Percentiles rank a stretch among this genome's conserved stretches.
phyloP scores from a whole-genome alignment of 92 coral and sea anemone genomes.

The Pocillopora meandrina region DNA sequence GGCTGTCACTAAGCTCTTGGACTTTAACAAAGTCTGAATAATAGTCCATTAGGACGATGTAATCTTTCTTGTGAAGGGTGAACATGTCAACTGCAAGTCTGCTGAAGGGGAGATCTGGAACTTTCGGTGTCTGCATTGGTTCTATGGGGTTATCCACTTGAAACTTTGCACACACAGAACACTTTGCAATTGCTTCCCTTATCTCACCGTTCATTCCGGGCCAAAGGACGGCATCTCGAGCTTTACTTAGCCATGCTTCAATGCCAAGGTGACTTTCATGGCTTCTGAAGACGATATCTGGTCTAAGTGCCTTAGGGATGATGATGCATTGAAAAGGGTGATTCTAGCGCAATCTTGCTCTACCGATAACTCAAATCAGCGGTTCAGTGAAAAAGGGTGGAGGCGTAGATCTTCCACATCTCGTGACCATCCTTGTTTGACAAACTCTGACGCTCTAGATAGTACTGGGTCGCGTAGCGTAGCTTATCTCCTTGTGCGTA shows the following conservation, averaged over 20 bases:
- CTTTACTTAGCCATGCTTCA: constrained; percentile 50
- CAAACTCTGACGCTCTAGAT: constrained; percentile 4
- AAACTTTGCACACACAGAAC: constrained; percentile 48
- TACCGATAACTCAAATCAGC: too few species aligned
- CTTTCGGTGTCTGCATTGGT: constrained; percentile 59
- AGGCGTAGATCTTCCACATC: too few species aligned
- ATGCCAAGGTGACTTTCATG: constrained; percentile 64
- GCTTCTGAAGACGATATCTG: constrained; percentile 34
- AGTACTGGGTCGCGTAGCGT: constrained; percentile 42
- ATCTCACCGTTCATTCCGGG: constrained; percentile 61
- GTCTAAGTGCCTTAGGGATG: constrained; percentile 45
- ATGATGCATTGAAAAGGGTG: constrained; percentile 29
- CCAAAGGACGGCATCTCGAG: constrained; percentile 59
- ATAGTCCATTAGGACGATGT: background rate
- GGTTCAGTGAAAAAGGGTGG: too few species aligned
- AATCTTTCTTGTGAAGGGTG: constrained; percentile 32
- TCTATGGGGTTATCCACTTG: constrained; percentile 41
- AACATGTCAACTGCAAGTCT: constrained; percentile 40
- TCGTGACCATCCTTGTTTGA: too few species aligned
- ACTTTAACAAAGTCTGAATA: constrained; percentile 42
- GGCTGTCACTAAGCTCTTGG: constrained; percentile 6
- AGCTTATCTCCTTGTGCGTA: constrained; percentile 26
- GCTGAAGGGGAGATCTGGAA: constrained; percentile 70
- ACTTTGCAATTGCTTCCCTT: constrained; percentile 39
- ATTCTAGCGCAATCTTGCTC: too few species aligned